Conservation (phyloP, 2,888 invertebrate genomes). For the Dyspetes luteomarginatus region DNA sequence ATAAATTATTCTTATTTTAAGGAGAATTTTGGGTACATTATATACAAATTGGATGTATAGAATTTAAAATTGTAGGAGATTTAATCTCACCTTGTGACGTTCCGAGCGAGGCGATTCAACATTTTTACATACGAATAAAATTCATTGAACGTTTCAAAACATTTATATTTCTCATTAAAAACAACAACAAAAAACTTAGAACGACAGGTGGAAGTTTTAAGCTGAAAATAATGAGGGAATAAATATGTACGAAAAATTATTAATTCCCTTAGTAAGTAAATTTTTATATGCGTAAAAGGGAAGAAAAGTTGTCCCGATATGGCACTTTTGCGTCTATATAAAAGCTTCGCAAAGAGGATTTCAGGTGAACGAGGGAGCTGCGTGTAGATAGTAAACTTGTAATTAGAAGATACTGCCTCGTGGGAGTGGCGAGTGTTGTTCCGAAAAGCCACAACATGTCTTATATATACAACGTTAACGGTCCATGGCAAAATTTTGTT, state of each 20-base stretch:
- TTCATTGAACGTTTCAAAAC: no score
- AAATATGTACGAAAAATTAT: constrained; percentile 40
- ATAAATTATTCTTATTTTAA: no score
- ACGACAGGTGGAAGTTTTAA: constrained; percentile 8
- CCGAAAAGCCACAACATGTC: not conserved
- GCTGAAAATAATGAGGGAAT: constrained; percentile 25
- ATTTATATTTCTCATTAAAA: no score
- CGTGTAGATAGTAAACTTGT: constrained; percentile 59
- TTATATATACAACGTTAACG: constrained; percentile 9
- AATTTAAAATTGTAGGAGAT: no score
- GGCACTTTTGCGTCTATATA: not conserved
- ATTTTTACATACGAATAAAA: no score
- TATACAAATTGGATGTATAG: no score
- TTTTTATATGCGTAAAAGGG: no score
- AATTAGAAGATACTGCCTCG: constrained; percentile 65
- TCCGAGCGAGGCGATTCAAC: no score
- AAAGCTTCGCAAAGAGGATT: not conserved
- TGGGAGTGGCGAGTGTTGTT: constrained; percentile 48
- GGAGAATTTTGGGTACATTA: no score
- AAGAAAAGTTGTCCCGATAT: no score
- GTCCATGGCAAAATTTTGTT: constrained; percentile 29
- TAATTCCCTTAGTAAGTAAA: constrained; percentile 18
- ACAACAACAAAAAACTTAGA: constrained; percentile 6
- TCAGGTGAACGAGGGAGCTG: constrained; percentile 28
- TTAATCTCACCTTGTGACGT: no score